phyloP scores from a whole-genome alignment of 53 echinoderm and acorn worm genomes.

The Zoroaster sp. region DNA sequence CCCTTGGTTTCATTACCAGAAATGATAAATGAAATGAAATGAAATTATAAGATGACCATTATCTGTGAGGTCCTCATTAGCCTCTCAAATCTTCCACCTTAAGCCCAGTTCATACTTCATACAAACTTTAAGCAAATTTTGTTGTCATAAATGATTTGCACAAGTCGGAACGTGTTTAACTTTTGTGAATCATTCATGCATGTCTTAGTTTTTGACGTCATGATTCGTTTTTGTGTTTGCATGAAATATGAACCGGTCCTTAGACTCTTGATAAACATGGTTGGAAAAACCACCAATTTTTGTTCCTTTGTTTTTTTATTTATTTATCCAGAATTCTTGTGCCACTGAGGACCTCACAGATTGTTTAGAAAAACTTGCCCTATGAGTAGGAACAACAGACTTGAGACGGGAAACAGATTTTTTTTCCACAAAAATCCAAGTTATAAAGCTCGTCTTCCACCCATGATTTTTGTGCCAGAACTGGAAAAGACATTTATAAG shows the following conservation, averaged over 20 bases:
- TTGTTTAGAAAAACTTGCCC: conserved; percentile 72
- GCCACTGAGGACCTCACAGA: conserved; percentile 70
- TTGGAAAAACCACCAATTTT: conserved; percentile 5
- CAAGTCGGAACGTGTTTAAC: too few species aligned
- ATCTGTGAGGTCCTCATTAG: not conserved
- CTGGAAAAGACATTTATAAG: not conserved
- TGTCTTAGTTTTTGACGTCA: too few species aligned
- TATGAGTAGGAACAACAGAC: conserved; percentile 39
- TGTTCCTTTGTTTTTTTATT: not conserved
- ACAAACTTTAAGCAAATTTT: too few species aligned
- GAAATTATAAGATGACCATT: too few species aligned
- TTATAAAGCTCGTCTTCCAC: not conserved
- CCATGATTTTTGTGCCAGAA: not conserved
- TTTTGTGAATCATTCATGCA: too few species aligned
- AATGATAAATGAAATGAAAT: too few species aligned
- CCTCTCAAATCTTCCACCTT: not conserved
- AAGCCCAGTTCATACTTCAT: too few species aligned
- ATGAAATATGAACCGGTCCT: too few species aligned
- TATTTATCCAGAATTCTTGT: conserved; percentile 55
- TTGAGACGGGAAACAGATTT: not conserved
- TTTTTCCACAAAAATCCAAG: not conserved
- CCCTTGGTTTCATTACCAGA: too few species aligned
- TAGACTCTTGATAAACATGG: not conserved
- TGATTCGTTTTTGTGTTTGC: too few species aligned
- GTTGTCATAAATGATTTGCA: too few species aligned